Evolutionary conservation across 1,140 invertebrate genomes (phyloP).

Genomic region (Cyclina sinensis): DNA sequence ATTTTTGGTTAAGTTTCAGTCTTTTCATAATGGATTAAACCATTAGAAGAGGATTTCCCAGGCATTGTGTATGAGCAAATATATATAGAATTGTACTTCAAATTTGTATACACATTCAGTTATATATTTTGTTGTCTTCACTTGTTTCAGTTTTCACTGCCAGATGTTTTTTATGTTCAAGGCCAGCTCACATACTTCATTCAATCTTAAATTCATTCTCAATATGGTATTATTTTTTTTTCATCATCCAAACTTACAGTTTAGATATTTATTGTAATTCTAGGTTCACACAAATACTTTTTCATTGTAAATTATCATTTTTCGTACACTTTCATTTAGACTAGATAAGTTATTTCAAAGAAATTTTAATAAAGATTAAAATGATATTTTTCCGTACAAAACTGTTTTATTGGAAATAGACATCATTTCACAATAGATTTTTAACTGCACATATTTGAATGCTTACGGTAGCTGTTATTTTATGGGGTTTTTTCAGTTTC

Average conservation of each 20-base stretch:
- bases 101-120: not conserved
- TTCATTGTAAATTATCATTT: not conserved
- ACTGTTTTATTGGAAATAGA: too few relatives aligned
- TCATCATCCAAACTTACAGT: not conserved
- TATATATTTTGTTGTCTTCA: not conserved
- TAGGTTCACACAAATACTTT: not conserved
- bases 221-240: not conserved
- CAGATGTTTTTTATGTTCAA: conserved; percentile 6
- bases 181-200: conserved; percentile 13
- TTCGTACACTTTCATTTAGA: too few relatives aligned
- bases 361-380: too few relatives aligned
- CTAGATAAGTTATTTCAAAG: too few relatives aligned
- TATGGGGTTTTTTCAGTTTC: too few relatives aligned
- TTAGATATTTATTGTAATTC: not conserved
- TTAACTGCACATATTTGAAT: too few relatives aligned
- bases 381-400: too few relatives aligned
- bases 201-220: not conserved
- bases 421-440: too few relatives aligned
- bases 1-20: too few relatives aligned
- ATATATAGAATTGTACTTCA: not conserved
- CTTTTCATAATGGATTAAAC: too few relatives aligned
- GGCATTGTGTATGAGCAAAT: not conserved
- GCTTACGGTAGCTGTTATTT: too few relatives aligned
- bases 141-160: conserved; percentile 28
- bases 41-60: too few relatives aligned